A percentile compares a stretch with the other conserved stretches of the same genome.
Conservation (phyloP, 2,113 vertebrate species). For the Ibidorhyncha struthersii region DNA sequence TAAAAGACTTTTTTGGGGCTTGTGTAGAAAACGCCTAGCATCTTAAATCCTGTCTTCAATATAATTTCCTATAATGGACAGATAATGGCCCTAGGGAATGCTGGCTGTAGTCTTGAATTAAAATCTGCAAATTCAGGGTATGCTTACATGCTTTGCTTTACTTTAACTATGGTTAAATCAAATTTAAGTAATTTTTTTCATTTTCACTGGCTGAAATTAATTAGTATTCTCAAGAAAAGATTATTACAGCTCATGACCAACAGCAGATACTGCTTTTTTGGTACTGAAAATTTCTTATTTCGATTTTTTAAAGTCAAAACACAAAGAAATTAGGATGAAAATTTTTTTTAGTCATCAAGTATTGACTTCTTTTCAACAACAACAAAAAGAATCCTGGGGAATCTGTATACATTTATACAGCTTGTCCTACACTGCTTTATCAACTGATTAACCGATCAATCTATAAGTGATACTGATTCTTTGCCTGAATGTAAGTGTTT, state of each 20-base stretch:
- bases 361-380: background rate
- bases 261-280: background rate
- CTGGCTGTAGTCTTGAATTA: background rate
- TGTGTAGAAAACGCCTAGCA: background rate
- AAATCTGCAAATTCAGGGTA: background rate
- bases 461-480: background rate
- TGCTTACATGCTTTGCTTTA: background rate
- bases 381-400: no score
- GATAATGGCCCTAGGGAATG: background rate
- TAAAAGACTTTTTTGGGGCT: background rate
- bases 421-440: background rate
- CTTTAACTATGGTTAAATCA: background rate
- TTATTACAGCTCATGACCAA: background rate
- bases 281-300: background rate
- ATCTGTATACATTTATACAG: background rate
- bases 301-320: background rate
- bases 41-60: background rate
- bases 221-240: background rate
- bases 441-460: no score
- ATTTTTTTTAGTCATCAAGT: background rate
- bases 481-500: background rate
- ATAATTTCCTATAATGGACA: background rate
- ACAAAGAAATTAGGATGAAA: background rate
- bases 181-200: background rate
- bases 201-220: background rate